Evolutionary conservation across 2,113 vertebrate genomes (phyloP).

Genomic region (Lonchura striata): DNA sequence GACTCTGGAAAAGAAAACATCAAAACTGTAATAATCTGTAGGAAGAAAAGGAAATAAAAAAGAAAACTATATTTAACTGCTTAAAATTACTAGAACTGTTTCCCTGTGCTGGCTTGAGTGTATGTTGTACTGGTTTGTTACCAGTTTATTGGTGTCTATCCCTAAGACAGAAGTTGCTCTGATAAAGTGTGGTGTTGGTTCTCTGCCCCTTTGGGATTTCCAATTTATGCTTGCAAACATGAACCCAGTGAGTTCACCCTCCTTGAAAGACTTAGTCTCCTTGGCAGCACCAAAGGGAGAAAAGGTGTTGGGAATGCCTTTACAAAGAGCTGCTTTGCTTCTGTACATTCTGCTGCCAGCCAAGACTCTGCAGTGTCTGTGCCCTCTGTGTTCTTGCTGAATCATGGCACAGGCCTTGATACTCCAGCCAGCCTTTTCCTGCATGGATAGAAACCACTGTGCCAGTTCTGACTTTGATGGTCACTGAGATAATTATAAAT

Average conservation of each 20-base stretch:
- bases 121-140: not conserved
- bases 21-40: not conserved
- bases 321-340: not conserved
- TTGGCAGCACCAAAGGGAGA: not conserved
- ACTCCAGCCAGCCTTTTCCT: not conserved
- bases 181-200: not conserved
- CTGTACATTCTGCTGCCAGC: rapidly evolving
- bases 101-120: not conserved
- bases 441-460: not conserved
- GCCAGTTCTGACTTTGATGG: not conserved
- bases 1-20: not conserved
- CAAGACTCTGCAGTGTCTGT: not conserved
- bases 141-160: not conserved
- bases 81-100: not conserved
- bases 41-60: not conserved
- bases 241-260: not conserved
- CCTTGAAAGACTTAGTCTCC: not conserved
- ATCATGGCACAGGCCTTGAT: not conserved
- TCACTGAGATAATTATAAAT: not conserved
- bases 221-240: not conserved
- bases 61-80: not conserved
- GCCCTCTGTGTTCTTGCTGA: not conserved
- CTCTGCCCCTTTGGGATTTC: not conserved
- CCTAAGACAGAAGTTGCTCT: not conserved
- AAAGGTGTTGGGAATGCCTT: not conserved